phyloP scores from a whole-genome alignment of 2,797 vertebrate genomes.

The Siniperca scherzeri region DNA sequence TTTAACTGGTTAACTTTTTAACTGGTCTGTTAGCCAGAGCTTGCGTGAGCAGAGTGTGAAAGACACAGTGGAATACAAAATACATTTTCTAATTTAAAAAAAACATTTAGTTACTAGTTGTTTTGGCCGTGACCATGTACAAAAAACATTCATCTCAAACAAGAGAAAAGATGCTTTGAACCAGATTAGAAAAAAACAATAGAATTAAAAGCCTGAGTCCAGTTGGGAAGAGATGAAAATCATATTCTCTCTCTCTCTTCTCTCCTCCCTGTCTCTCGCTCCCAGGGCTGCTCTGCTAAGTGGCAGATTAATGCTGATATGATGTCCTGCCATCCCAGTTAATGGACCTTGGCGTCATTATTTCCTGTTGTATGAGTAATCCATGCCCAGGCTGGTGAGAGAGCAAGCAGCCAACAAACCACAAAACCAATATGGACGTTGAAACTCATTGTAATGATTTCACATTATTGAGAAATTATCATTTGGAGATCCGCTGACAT shows the following conservation, averaged over 20 bases:
- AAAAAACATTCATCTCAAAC: neutral
- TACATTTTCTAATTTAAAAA: neutral
- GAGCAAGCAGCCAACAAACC: constrained; percentile 76
- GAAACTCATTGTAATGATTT: constrained; percentile 70
- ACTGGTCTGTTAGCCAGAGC: neutral
- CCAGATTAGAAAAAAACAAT: constrained; percentile 4
- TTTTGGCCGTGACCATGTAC: neutral
- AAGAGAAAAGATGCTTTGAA: neutral
- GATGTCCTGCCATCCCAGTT: constrained; percentile 85
- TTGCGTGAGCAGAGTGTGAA: no score
- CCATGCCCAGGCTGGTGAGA: constrained; percentile 73
- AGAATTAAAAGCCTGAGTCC: constrained; percentile 51
- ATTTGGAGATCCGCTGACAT: constrained; percentile 57
- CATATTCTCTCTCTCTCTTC: constrained; percentile 53
- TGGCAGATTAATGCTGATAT: constrained; percentile 87
- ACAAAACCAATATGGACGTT: constrained; percentile 72
- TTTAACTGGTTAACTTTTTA: neutral
- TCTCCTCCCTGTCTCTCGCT: constrained; percentile 51
- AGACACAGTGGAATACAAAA: constrained; percentile 2
- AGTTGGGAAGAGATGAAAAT: constrained; percentile 57
- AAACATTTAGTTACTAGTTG: no score
- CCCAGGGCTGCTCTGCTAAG: constrained; percentile 80
- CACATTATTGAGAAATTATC: constrained; percentile 61
- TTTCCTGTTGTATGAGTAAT: constrained; percentile 86
- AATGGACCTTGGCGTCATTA: constrained; percentile 86